A percentile compares a stretch with the other conserved stretches of the same genome.
These are phyloP conservation scores for Limenitis camilla DNA, from an alignment of 2,888 invertebrate species.

Conservation along the genomic window DNA sequence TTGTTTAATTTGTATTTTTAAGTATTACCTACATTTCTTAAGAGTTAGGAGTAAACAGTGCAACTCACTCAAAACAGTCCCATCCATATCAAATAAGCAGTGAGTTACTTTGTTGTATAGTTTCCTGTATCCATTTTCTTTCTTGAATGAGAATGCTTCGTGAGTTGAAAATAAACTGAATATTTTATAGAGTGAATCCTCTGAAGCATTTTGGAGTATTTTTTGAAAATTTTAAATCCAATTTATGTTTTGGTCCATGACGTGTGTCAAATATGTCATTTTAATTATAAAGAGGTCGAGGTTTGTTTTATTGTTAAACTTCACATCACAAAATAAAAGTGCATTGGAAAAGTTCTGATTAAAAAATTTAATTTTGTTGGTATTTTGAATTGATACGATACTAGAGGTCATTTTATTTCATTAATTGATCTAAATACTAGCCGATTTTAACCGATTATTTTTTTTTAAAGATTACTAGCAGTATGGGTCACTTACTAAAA, in stretches of 20 bases:
- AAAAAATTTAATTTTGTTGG: no score
- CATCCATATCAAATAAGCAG: conserved; percentile 55
- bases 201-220: conserved; percentile 4
- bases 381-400: no score
- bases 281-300: background rate
- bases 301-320: background rate
- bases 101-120: conserved; percentile 41
- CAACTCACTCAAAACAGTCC: conserved; percentile 47
- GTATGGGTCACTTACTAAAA: no score
- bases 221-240: background rate
- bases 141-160: conserved; percentile 13
- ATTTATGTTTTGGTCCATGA: background rate
- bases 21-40: no score
- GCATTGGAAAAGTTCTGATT: background rate
- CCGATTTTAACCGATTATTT: no score
- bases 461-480: no score
- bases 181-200: conserved; percentile 3
- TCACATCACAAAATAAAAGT: background rate
- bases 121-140: conserved; percentile 8
- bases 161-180: conserved; percentile 1
- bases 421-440: no score
- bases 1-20: no score
- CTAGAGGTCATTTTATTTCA: no score
- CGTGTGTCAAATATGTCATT: background rate
- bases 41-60: no score